Evolutionary conservation across 2,888 invertebrate genomes (phyloP).

Genomic region (Psococerastis gibbosa): DNA sequence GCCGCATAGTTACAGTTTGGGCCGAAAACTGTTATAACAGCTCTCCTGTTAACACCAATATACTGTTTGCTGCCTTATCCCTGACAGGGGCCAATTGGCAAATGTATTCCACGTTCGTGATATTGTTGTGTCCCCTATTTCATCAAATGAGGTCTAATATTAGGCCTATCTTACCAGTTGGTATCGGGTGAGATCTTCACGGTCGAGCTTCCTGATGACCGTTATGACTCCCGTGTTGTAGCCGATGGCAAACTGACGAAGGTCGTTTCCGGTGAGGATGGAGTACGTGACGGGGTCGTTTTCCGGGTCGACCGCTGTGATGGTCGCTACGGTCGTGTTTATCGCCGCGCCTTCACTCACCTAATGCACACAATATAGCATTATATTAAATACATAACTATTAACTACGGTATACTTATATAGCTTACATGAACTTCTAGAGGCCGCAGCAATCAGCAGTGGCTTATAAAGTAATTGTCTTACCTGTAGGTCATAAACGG

Average conservation of each 20-base stretch:
- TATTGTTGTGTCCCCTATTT: too few species aligned
- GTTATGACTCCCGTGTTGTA: constrained; percentile 74
- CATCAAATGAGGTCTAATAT: too few species aligned
- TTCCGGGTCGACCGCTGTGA: constrained; percentile 73
- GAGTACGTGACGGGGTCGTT: constrained; percentile 71
- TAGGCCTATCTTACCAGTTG: constrained; percentile 48
- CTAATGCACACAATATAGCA: too few species aligned
- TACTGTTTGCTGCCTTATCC: not conserved
- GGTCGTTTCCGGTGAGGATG: constrained; percentile 72
- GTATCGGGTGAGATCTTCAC: constrained; percentile 76
- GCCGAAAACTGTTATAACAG: too few species aligned
- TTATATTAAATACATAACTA: too few species aligned
- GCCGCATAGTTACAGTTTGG: too few species aligned
- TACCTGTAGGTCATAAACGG: constrained; percentile 71
- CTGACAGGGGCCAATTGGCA: too few species aligned
- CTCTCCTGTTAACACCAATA: not conserved
- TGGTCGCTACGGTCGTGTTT: constrained; percentile 64
- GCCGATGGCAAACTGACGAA: constrained; percentile 73
- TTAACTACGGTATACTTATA: too few species aligned
- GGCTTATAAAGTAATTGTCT: too few species aligned
- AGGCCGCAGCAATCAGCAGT: too few species aligned
- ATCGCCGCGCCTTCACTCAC: constrained; percentile 80
- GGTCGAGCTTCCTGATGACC: constrained; percentile 64
- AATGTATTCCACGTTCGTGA: too few species aligned
- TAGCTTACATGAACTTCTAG: too few species aligned